Base-by-base conservation (phyloP, 2,888 invertebrate genomes). In the Petrolisthes manimaculis region DNA sequence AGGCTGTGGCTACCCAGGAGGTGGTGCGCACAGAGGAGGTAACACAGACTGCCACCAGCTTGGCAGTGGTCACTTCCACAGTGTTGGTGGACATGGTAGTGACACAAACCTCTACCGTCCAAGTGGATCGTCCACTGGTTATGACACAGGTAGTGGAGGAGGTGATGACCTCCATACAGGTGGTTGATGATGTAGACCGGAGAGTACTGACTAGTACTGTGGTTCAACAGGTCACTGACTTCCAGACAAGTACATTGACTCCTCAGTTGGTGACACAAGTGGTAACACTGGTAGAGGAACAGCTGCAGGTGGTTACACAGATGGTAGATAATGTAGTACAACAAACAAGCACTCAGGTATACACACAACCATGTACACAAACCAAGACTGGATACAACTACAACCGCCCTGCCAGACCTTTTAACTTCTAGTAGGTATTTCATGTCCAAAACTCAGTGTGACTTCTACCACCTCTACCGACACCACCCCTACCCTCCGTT, bases 351-450 rank as follows among this genome's bases (percentile, higher is more conserved):
- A 81, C 54, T 51, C 69, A 86, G 75, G 83, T 87, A 0, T 83
- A 88, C 21, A 91, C 90, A 14, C 74, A 55, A 9, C 81, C 88
- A 9, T 89, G 89, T 53, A 37, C 55, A 74, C 90, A 84, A 55
- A 74, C 83, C 9, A 53, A 61, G n/a, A 78, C 67, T 55, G 89
- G 88, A 4, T 91, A 91, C 55, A 88, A 88, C 69, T 89, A 89
- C 88, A 89, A 86, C 53, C 8, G n/a, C 8, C 90, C 88, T 21
- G 74, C 79, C n/a, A 77, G 74, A 5, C 86, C 88, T 21, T 85
- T 88, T 67, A 88, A 9, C 14, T 82, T 77, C 14, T 69, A 69
- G n/a, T 85, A 85, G 54, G 2, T n/a, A 9, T 54, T 4, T 18
- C 54, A 51, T n/a, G 21, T 9, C 75, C 75, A n/a, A 21, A 18